phyloP scores from a whole-genome alignment of 1,140 invertebrate genomes.

The Frieseomelitta varia region DNA sequence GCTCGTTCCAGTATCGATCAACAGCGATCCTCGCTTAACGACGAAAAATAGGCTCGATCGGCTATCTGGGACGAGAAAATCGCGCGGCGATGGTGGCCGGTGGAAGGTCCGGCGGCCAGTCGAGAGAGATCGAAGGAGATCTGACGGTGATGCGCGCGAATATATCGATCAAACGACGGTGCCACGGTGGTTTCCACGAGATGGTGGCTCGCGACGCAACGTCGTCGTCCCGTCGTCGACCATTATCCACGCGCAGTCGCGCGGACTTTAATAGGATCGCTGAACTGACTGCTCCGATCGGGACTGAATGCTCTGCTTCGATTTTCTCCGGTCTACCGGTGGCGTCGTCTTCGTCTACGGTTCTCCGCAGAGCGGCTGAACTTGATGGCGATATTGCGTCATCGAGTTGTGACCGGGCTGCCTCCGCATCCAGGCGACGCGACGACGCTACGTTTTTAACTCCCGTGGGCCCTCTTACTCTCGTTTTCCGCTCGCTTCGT shows the following conservation, averaged over 20 bases:
- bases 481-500: slow-evolving; percentile 15
- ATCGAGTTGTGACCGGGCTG: slow-evolving; percentile 56
- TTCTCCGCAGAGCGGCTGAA: slow-evolving; percentile 46
- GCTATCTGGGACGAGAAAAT: not conserved
- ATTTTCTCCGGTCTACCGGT: slow-evolving; percentile 46
- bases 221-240: slow-evolving; percentile 44
- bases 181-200: slow-evolving; percentile 6
- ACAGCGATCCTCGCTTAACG: not conserved
- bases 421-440: slow-evolving; percentile 52
- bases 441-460: slow-evolving; percentile 38
- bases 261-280: slow-evolving; percentile 66
- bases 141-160: slow-evolving; percentile 28
- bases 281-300: slow-evolving; percentile 38
- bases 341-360: too few species aligned
- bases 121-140: not conserved
- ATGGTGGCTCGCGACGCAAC: slow-evolving; percentile 29
- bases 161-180: slow-evolving; percentile 53
- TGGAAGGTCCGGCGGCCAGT: not conserved
- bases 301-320: slow-evolving; percentile 20
- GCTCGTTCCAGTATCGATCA: not conserved
- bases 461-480: slow-evolving; percentile 28
- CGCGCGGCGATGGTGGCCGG: not conserved
- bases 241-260: slow-evolving; percentile 45
- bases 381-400: slow-evolving; percentile 67
- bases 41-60: slow-evolving; percentile 12